Conservation (phyloP, 2,888 invertebrate genomes). For the Crematogaster levior region DNA sequence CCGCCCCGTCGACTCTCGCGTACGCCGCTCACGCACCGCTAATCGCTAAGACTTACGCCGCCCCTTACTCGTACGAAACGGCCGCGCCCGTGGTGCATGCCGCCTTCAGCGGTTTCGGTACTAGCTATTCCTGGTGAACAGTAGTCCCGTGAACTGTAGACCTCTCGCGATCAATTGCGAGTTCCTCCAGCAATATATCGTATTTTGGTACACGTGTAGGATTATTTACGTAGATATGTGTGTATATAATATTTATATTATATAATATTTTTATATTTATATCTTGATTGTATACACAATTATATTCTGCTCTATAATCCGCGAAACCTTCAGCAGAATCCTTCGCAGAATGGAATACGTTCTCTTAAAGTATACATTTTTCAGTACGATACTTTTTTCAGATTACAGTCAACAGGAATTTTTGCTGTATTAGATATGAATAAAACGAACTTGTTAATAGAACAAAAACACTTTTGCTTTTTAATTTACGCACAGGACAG, state of each 20-base stretch:
- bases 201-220: conserved; percentile 2
- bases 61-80: conserved; percentile 64
- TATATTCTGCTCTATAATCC: background rate
- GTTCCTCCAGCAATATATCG: background rate
- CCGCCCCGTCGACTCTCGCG: conserved; percentile 56
- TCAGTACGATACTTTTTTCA: background rate
- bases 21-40: conserved; percentile 60
- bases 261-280: conserved; percentile 42
- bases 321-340: background rate
- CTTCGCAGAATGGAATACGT: background rate
- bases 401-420: background rate
- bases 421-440: conserved; percentile 25
- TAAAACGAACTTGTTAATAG: conserved; percentile 12
- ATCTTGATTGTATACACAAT: conserved; percentile 6
- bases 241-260: conserved; percentile 39
- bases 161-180: background rate
- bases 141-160: background rate
- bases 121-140: conserved; percentile 78
- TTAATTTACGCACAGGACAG: background rate
- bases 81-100: conserved; percentile 72
- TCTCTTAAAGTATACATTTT: background rate
- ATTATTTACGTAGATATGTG: conserved; percentile 7
- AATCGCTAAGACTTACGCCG: conserved; percentile 61
- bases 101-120: conserved; percentile 75
- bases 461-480: background rate